Percentiles rank a stretch among this genome's conserved stretches.
Evolutionary conservation across 2,888 invertebrate genomes (phyloP).

Genomic region (Drosophila cognata): DNA sequence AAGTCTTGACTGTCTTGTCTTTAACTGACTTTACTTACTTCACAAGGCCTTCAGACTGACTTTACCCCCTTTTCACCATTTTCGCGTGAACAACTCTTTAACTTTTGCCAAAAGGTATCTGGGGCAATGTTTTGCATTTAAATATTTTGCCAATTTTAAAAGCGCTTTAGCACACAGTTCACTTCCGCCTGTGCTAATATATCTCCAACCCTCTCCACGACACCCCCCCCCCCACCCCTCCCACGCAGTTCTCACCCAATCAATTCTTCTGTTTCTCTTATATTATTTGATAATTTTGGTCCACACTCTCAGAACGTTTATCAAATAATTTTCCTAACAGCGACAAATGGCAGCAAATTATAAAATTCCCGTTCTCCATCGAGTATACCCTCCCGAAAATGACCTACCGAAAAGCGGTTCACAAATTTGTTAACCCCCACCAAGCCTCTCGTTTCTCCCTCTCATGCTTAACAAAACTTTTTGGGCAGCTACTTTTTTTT

Average conservation of each 20-base stretch:
- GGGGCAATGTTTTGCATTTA: conserved; percentile 56
- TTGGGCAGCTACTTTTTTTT: conserved; percentile 38
- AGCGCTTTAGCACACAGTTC: conserved; percentile 43
- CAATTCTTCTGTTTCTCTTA: neutral
- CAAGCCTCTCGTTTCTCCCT: neutral
- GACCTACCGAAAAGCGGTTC: conserved; percentile 24
- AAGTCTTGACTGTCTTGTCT: conserved; percentile 21
- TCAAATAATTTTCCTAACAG: conserved; percentile 67
- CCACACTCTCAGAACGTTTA: conserved; percentile 50
- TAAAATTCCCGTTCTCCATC: conserved; percentile 22
- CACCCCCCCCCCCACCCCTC: neutral
- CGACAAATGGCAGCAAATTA: conserved; percentile 75
- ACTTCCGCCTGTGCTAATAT: neutral
- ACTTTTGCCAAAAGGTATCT: conserved; percentile 13
- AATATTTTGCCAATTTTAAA: conserved; percentile 55
- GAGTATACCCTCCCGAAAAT: conserved; percentile 6
- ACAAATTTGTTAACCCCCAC: neutral
- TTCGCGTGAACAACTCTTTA: neutral
- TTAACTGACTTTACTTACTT: conserved; percentile 15
- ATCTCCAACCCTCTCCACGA: neutral
- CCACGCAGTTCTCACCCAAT: neutral
- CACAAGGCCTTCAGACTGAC: neutral
- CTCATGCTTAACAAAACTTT: conserved; percentile 23
- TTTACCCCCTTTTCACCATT: neutral
- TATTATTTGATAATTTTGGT: conserved; percentile 23